Base-by-base conservation (phyloP, 2,113 vertebrate genomes). In the Prolemur simus region DNA sequence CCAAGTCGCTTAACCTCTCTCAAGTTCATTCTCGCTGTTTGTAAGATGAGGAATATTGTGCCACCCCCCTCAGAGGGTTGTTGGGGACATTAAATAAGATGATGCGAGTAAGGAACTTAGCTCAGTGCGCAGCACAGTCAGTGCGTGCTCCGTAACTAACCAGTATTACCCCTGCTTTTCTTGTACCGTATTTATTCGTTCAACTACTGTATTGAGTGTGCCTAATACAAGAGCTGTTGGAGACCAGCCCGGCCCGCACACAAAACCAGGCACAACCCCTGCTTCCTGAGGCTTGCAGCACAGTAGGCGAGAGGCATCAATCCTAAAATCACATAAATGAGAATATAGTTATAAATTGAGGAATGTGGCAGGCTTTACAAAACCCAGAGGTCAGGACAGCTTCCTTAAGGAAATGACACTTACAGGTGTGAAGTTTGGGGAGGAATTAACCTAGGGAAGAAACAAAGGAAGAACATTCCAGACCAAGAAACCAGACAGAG, bases 1-100 rank as follows among this genome's bases (percentile, higher is more conserved):
- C 91, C 83, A 66, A 96, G 94, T 96, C 60, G 60, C 47, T 94
- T 88, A 91, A 91, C 78, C 96, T 56, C 92, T 69, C 84, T 84
- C 95, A 25, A 21, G 68, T 87, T 88, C 74, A 42, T 71, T 84
- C 74, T 64, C 45, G 18, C 37, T 20, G 6, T 45, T 42, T 42
- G 54, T 71, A 23, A 80, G 74, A 54, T 3, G 49, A 77, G 52
- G 32, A 14, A 89, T 42, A 73, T 84, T 64, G 34, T n/a, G 10
- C 39, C 73, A 25, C 34, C 47, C 74, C 71, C 5, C 71, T 84
- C 45, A 20, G 23, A 49, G 52, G 49, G 42, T 18, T 89, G 34
- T 39, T 52, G 74, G 83, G 49, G 74, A 78, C 37, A 78, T 6
- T 34, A 47, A 54, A n/a, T 45, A 74, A 66, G 21, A 81, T 14